Conservation (phyloP, 2,797 vertebrate species). For the Enteromius unitaeniatus region DNA sequence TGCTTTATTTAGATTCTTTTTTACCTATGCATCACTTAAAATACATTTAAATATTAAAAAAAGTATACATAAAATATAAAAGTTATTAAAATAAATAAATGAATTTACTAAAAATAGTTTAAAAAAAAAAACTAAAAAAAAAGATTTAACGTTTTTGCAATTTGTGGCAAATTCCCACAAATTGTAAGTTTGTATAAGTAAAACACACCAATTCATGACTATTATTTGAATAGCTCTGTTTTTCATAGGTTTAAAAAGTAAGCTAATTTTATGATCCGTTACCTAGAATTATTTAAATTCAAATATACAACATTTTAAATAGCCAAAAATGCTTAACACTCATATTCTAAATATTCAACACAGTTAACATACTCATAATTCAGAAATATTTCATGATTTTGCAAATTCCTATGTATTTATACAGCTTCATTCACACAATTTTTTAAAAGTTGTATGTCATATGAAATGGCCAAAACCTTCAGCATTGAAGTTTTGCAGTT, state of each 20-base stretch:
- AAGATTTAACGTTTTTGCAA: too few relatives aligned
- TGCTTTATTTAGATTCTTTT: too few relatives aligned
- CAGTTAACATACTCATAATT: not conserved
- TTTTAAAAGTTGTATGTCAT: not conserved
- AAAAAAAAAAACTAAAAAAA: too few relatives aligned
- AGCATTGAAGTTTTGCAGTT: not conserved
- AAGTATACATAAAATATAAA: too few relatives aligned
- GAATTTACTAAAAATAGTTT: too few relatives aligned
- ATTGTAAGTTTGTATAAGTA: not conserved
- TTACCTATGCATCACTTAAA: too few relatives aligned
- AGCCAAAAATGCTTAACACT: not conserved
- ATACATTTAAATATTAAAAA: too few relatives aligned
- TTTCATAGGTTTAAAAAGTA: not conserved
- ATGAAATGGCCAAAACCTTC: not conserved
- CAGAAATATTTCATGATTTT: not conserved
- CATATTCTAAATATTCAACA: not conserved
- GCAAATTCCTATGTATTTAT: not conserved
- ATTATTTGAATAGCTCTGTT: not conserved
- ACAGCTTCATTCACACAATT: not conserved
- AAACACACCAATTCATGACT: not conserved
- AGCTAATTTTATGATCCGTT: not conserved
- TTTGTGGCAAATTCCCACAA: not conserved
- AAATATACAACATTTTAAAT: not conserved
- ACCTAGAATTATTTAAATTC: not conserved
- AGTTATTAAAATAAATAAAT: too few relatives aligned